Percentiles rank a stretch among this genome's conserved stretches.
Evolutionary conservation across 2,113 vertebrate species (phyloP).

Genomic region (Burhinus oedicnemus): DNA sequence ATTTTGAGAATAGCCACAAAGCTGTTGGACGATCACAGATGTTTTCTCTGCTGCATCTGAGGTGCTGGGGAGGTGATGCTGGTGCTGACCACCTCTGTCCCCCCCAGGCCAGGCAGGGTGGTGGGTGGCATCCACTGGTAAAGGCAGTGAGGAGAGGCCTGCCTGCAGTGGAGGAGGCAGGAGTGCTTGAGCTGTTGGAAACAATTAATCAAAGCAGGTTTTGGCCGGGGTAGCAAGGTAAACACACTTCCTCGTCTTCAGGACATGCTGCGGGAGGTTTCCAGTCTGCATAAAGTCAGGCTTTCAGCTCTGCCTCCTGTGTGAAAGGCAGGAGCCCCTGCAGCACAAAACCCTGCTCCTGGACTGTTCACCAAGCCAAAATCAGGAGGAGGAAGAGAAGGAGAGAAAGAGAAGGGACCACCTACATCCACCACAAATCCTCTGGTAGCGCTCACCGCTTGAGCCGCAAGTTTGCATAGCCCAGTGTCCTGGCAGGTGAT

Average conservation of each 20-base stretch:
- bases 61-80: background rate
- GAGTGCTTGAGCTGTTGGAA: background rate
- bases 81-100: background rate
- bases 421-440: background rate
- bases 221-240: background rate
- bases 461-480: background rate
- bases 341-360: background rate
- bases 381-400: background rate
- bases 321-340: background rate
- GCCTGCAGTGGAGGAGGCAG: background rate
- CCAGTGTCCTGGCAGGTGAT: fast-evolving
- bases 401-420: background rate
- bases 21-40: background rate
- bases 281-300: background rate
- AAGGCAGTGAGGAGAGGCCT: background rate
- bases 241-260: background rate
- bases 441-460: background rate
- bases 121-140: background rate
- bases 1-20: background rate
- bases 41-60: background rate
- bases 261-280: background rate
- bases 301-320: background rate
- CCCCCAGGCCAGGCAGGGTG: background rate
- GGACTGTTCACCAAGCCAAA: background rate
- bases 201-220: background rate